phyloP scores from a whole-genome alignment of 2,888 invertebrate species.

The Steromphala cineraria region DNA sequence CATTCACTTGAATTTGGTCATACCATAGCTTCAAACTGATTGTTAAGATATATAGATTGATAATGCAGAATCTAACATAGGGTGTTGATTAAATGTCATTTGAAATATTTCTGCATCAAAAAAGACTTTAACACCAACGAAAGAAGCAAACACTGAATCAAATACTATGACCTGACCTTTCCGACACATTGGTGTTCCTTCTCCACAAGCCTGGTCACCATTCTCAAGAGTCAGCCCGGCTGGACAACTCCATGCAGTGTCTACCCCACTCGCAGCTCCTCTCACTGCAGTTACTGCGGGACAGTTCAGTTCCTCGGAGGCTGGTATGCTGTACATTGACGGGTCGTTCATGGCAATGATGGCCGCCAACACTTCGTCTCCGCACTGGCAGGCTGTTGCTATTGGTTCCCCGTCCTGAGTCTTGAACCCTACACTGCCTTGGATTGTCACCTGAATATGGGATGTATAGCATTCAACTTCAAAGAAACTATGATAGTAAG shows the following conservation, averaged over 20 bases:
- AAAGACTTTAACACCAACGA: not conserved
- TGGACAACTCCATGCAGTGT: conserved; percentile 27
- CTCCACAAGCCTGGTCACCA: conserved; percentile 16
- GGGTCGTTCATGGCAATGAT: not conserved
- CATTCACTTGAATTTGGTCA: too few species aligned
- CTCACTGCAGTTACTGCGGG: conserved; percentile 11
- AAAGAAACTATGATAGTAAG: too few species aligned
- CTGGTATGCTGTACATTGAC: not conserved
- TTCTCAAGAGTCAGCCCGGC: conserved; percentile 19
- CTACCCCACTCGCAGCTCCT: not conserved
- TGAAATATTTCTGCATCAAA: not conserved
- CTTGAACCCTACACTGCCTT: conserved; percentile 9
- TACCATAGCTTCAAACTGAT: too few species aligned
- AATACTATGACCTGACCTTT: conserved; percentile 15
- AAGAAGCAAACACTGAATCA: not conserved
- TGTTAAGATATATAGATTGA: too few species aligned
- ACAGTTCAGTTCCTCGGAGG: conserved; percentile 26
- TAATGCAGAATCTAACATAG: too few species aligned
- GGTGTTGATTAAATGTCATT: too few species aligned
- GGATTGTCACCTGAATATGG: not conserved
- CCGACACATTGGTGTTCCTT: conserved; percentile 19
- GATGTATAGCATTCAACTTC: too few species aligned
- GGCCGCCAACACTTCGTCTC: not conserved
- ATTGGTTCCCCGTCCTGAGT: not conserved
- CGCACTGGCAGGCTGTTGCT: conserved; percentile 23